Conservation (phyloP, 2,113 vertebrate species). For the Hydrochoerus hydrochaeris region DNA sequence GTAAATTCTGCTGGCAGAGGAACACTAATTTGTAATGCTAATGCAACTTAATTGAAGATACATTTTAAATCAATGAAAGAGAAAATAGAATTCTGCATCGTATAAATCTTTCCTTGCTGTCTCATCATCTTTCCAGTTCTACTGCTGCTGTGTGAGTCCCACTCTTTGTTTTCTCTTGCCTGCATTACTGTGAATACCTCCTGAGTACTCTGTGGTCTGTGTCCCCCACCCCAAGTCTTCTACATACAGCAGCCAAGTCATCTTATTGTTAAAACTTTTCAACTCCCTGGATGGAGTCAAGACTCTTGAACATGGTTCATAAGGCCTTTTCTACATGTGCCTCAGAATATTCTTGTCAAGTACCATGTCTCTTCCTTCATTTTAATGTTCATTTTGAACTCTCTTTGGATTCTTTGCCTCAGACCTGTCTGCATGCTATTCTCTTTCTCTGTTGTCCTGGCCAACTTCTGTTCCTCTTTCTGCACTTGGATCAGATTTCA, state of each 20-base stretch:
- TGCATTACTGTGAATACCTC: not conserved
- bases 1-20: not conserved
- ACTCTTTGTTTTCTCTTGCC: not conserved
- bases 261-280: not conserved
- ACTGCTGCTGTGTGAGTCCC: not conserved
- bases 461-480: not conserved
- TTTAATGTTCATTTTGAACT: not conserved
- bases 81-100: not conserved
- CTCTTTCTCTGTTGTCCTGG: not conserved
- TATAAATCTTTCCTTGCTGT: not conserved
- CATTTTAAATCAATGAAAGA: constrained; percentile 40
- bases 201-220: not conserved
- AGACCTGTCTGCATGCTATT: not conserved
- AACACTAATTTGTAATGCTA: constrained; percentile 38
- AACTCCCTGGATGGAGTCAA: not conserved
- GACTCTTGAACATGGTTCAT: not conserved
- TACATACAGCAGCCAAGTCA: not conserved
- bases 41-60: not conserved
- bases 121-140: not conserved
- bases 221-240: not conserved
- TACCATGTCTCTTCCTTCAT: not conserved
- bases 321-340: not conserved
- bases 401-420: not conserved
- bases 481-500: not conserved
- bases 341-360: not conserved